These are phyloP conservation scores for Todiramphus saurophagus DNA, from an alignment of 2,113 vertebrate genomes.

Conservation along the genomic window DNA sequence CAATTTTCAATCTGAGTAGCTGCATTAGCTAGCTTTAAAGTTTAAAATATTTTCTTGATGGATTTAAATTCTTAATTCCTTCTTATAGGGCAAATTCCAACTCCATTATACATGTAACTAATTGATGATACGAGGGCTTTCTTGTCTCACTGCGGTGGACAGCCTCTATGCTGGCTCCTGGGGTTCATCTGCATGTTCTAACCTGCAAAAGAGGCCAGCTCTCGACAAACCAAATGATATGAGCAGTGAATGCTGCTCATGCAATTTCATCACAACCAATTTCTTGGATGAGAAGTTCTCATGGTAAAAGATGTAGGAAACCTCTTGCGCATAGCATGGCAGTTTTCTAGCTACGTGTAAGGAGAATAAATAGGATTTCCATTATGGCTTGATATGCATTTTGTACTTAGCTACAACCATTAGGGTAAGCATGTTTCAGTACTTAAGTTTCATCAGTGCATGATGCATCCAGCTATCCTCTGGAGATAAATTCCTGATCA, in stretches of 20 bases:
- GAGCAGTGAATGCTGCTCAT: background rate
- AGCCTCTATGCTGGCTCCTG: background rate
- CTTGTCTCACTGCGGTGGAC: background rate
- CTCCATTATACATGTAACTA: background rate
- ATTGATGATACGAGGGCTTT: background rate
- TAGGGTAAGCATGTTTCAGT: background rate
- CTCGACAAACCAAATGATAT: background rate
- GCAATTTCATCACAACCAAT: background rate
- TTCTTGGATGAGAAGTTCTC: background rate
- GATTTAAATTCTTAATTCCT: background rate
- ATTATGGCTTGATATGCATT: background rate
- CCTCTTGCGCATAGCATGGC: background rate
- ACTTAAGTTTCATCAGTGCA: background rate
- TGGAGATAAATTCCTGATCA: background rate
- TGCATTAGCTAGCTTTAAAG: background rate
- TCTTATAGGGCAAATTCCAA: background rate
- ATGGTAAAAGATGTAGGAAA: background rate
- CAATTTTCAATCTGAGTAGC: background rate
- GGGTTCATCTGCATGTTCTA: background rate
- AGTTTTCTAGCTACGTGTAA: background rate
- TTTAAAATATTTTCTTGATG: background rate
- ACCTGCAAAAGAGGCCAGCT: background rate
- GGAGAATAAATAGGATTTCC: slow-evolving; percentile 4
- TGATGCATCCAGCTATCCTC: background rate
- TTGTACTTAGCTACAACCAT: background rate